Evolutionary conservation across 2,797 vertebrate genomes (phyloP).

Genomic region (Onychomys arenicola): DNA sequence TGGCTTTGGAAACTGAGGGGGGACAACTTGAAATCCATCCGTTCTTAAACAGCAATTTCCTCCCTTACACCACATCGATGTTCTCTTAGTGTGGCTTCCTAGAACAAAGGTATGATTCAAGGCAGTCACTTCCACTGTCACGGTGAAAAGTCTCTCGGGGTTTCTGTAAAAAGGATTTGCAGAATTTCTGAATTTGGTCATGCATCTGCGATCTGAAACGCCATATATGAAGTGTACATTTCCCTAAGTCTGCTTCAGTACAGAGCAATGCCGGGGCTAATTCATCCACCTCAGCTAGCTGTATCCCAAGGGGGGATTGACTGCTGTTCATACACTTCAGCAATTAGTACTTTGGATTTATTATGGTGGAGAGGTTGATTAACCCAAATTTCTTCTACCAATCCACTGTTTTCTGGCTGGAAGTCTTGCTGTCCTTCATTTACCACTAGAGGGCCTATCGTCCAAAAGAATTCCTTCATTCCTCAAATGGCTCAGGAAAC

Average conservation of each 20-base stretch:
- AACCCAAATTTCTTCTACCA: neutral
- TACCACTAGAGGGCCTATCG: conserved; percentile 77
- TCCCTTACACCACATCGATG: neutral
- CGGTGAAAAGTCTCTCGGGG: conserved; percentile 33
- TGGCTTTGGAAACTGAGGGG: conserved; percentile 33
- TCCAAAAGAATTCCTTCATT: conserved; percentile 21
- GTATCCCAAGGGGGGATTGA: neutral
- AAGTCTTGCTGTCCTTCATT: conserved; percentile 36
- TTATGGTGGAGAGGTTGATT: neutral
- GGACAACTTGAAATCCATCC: neutral
- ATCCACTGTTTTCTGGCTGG: neutral
- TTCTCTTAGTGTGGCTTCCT: conserved; percentile 7
- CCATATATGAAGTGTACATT: neutral
- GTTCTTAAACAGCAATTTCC: conserved; percentile 33
- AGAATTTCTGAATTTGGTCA: conserved; percentile 18
- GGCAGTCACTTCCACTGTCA: neutral
- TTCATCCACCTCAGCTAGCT: neutral
- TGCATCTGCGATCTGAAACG: neutral
- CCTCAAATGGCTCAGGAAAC: neutral
- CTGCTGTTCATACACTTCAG: neutral
- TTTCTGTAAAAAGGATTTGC: neutral
- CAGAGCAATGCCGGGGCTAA: neutral
- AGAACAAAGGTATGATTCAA: conserved; percentile 24
- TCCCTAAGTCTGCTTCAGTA: neutral
- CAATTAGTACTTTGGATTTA: conserved; percentile 39